Base-by-base conservation (phyloP, 2,888 invertebrate species). In the Agonopterix heracliana region DNA sequence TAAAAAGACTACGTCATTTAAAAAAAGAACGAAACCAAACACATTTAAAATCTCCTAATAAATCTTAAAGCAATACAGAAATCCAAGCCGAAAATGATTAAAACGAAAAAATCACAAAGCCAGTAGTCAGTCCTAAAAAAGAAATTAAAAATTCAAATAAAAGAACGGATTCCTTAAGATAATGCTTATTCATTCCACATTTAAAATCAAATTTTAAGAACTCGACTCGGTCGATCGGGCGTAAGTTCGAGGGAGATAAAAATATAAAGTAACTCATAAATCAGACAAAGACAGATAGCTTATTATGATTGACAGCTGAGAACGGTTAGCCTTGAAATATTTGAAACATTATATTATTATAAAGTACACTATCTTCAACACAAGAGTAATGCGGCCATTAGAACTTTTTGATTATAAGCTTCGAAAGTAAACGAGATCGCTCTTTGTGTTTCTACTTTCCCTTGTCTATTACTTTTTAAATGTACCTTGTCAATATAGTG, bases 261-360 rank as follows among this genome's bases (percentile, higher is more conserved):
- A 50, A 59, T 66, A 78, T 59, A 62, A 59, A 53, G 59, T 63
- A 65, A 68, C 68, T 66, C 66, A 71, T 74, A 69, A 61, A 75
- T 67, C 65, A 63, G 80, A 86, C 64, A 71, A 78, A 80, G 87
- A 84, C 68, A 67, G 78, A 78, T 79, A 83, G 78, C 81, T 83
- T 86, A 86, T 86, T 86, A 88, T 88, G 88, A 88, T 88, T 88
- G 88, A 88, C 88, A 88, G 88, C 85, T 88, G 82, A 87, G 87
- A 87, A 86, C 87, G 87, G 86, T 86, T 86, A 85, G 83, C 88
- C 88, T 88, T 88, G 88, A 87, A 88, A 88, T 88, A 88, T 87
- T 88, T 87, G 87, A 87, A 88, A 87, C 88, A 87, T 88, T 87
- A 87, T 87, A 88, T 84, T 86, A 85, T 83, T 87, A 86, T 84